These are phyloP conservation scores for Spondyliosoma cantharus DNA, from an alignment of 2,797 vertebrate genomes.

Conservation along the genomic window DNA sequence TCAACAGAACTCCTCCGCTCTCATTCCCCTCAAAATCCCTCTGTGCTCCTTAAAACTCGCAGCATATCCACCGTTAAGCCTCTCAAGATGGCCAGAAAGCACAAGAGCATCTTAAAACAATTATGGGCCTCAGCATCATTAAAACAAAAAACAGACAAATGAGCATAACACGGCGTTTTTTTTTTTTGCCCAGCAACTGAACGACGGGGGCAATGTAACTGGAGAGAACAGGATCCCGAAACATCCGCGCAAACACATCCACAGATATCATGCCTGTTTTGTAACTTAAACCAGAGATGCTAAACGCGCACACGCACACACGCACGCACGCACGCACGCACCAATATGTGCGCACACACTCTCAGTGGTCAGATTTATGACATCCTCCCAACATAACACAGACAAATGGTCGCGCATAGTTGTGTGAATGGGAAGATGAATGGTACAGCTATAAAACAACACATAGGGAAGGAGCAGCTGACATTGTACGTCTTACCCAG, in stretches of 20 bases:
- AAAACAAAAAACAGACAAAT: constrained; percentile 53
- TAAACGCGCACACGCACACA: constrained; percentile 25
- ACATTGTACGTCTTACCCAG: constrained; percentile 59
- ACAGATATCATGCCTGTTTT: constrained; percentile 56
- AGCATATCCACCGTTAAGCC: constrained; percentile 47
- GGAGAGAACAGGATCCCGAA: constrained; percentile 38
- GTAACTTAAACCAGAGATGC: constrained; percentile 58
- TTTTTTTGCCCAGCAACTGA: constrained; percentile 41
- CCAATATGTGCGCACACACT: constrained; percentile 22
- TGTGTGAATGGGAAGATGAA: constrained; percentile 74
- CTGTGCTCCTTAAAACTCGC: constrained; percentile 44
- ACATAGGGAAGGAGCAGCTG: constrained; percentile 55
- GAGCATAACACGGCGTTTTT: constrained; percentile 7
- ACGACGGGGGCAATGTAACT: constrained; percentile 35
- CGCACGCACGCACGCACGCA: constrained; percentile 28
- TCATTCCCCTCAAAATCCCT: constrained; percentile 36
- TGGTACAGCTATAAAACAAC: constrained; percentile 62
- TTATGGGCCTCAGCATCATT: constrained; percentile 53
- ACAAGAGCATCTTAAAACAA: constrained; percentile 68
- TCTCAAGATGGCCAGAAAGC: constrained; percentile 55
- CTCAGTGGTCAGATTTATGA: constrained; percentile 74
- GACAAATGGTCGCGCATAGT: constrained; percentile 75
- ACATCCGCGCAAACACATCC: constrained; percentile 37
- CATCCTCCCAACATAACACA: constrained; percentile 68
- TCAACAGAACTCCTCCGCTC: constrained; percentile 22